Evolutionary conservation across 1,140 invertebrate species (phyloP).

Genomic region (Zophobas morio): DNA sequence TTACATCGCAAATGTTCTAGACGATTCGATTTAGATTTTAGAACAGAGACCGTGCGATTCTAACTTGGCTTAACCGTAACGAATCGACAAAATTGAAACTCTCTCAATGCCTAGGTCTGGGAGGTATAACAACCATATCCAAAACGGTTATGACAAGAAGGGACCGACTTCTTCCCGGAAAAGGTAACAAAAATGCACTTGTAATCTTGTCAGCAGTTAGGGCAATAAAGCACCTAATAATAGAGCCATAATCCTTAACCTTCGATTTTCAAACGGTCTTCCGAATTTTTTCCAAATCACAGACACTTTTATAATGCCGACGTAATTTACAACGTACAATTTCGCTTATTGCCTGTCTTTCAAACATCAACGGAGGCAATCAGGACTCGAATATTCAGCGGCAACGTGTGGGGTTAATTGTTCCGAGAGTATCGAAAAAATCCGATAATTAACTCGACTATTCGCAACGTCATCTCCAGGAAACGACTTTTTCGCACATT

Average conservation of each 20-base stretch:
- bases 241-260: constrained; percentile 27
- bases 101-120: not conserved
- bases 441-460: not conserved
- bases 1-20: constrained; percentile 20
- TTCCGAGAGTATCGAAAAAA: not conserved
- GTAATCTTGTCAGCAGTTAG: not conserved
- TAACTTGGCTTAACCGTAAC: constrained; percentile 9
- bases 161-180: constrained; percentile 8
- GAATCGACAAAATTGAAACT: constrained; percentile 16
- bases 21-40: not conserved
- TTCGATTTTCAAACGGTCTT: constrained; percentile 25
- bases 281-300: constrained; percentile 18
- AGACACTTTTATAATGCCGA: constrained; percentile 15
- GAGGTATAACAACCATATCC: constrained; percentile 18
- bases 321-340: constrained; percentile 5
- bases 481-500: constrained; percentile 21
- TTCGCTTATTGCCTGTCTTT: constrained; percentile 30
- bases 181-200: not conserved
- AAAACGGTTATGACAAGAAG: constrained; percentile 18
- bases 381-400: not conserved
- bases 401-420: not conserved
- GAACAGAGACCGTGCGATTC: not conserved
- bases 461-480: not conserved
- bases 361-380: constrained; percentile 22
- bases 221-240: constrained; percentile 12